phyloP scores from a whole-genome alignment of 2,113 vertebrate species.

The Neopipo cinnamomea region DNA sequence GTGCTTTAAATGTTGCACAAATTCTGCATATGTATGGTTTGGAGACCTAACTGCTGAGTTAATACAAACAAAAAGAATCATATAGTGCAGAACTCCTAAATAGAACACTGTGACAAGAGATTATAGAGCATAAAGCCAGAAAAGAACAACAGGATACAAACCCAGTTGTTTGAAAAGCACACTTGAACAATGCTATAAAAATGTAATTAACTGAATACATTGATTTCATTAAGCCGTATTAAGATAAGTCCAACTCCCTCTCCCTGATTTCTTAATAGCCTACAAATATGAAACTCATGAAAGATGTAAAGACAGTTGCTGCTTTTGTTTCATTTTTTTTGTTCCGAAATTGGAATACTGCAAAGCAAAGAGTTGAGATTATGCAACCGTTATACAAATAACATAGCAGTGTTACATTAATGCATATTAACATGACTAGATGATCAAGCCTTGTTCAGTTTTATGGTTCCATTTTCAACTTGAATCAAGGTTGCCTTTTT shows the following conservation, averaged over 20 bases:
- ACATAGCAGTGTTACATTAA: neutral
- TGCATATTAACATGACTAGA: neutral
- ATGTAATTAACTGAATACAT: neutral
- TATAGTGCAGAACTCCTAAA: neutral
- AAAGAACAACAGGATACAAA: neutral
- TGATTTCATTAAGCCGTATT: neutral
- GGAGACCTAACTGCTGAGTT: slow-evolving; percentile 12
- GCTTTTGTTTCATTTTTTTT: neutral
- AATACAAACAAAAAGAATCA: neutral
- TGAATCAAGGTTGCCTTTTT: neutral
- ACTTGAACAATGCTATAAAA: neutral
- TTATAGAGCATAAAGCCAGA: neutral
- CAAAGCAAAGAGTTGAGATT: neutral
- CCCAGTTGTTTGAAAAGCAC: neutral
- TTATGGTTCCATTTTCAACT: neutral
- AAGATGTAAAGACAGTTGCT: neutral
- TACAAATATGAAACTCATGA: neutral
- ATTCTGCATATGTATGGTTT: neutral
- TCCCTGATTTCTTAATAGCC: neutral
- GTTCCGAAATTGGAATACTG: neutral
- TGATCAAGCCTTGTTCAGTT: neutral
- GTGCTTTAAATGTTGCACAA: slow-evolving; percentile 15
- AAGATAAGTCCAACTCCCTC: neutral
- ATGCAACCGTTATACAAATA: neutral
- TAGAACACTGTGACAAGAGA: neutral